phyloP scores from a whole-genome alignment of 2,113 vertebrate species.

The Embiotoca jacksoni region DNA sequence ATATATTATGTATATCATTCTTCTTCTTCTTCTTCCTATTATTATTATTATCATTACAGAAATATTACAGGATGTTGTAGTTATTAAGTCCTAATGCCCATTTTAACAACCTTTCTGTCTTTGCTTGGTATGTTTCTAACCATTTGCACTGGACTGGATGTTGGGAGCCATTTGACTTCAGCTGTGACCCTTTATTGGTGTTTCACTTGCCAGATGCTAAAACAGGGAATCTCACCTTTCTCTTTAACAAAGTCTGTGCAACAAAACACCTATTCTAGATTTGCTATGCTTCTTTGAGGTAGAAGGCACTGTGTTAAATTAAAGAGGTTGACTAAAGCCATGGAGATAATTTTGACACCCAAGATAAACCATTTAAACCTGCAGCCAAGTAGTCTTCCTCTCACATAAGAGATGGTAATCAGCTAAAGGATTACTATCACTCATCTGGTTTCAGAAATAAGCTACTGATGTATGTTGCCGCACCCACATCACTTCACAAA shows the following conservation, averaged over 20 bases:
- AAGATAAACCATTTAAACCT: neutral
- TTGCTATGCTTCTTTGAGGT: neutral
- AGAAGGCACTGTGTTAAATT: neutral
- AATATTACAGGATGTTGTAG: too few relatives aligned
- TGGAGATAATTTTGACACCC: too few relatives aligned
- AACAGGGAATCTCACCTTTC: neutral
- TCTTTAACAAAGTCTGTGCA: conserved; percentile 3
- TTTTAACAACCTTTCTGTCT: too few relatives aligned
- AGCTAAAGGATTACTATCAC: conserved; percentile 1
- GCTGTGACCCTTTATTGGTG: conserved; percentile 2
- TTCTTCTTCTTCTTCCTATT: too few relatives aligned
- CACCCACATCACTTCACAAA: conserved; percentile 8
- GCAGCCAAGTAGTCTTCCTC: neutral
- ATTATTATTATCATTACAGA: too few relatives aligned
- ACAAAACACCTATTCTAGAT: neutral
- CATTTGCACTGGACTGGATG: neutral
- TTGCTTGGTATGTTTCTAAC: neutral
- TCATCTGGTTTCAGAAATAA: conserved; percentile 10
- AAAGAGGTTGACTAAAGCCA: too few relatives aligned
- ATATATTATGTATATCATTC: too few relatives aligned
- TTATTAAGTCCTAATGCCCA: too few relatives aligned
- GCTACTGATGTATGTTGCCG: neutral
- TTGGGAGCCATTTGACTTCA: neutral
- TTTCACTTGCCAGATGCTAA: neutral
- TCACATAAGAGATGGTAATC: too few relatives aligned